These are phyloP conservation scores for Odontomyia ornata DNA, from an alignment of 2,888 invertebrate species.

Conservation along the genomic window DNA sequence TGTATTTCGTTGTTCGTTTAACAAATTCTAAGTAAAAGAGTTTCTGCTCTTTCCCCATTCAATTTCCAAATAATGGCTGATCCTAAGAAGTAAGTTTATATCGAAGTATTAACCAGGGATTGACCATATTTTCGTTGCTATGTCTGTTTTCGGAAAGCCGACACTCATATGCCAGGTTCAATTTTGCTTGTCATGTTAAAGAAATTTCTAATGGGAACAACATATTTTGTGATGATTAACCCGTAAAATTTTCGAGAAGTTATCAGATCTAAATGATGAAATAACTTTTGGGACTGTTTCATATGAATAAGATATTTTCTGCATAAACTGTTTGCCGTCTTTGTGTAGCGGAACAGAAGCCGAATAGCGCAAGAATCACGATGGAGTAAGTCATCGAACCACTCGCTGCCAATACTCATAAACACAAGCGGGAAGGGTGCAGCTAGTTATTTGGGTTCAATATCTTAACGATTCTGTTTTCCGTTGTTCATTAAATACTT, in stretches of 20 bases:
- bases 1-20: slow-evolving; percentile 17
- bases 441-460: no score
- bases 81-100: slow-evolving; percentile 61
- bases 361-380: not conserved
- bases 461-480: no score
- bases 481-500: not conserved
- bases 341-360: slow-evolving; percentile 8
- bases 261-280: not conserved
- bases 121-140: slow-evolving; percentile 37
- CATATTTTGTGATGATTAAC: not conserved
- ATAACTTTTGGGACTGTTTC: not conserved
- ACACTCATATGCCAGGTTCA: slow-evolving; percentile 46
- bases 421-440: not conserved
- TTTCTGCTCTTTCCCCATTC: not conserved
- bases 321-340: not conserved
- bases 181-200: slow-evolving; percentile 52
- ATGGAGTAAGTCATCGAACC: not conserved
- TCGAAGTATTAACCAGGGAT: slow-evolving; percentile 28
- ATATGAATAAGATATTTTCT: not conserved
- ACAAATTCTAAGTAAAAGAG: slow-evolving; percentile 39
- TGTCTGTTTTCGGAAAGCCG: slow-evolving; percentile 42
- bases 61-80: slow-evolving; percentile 58
- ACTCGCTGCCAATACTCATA: not conserved
- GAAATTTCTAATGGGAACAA: slow-evolving; percentile 7
- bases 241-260: not conserved